phyloP scores from a whole-genome alignment of 2,113 vertebrate species.

The Cheirogaleus medius region DNA sequence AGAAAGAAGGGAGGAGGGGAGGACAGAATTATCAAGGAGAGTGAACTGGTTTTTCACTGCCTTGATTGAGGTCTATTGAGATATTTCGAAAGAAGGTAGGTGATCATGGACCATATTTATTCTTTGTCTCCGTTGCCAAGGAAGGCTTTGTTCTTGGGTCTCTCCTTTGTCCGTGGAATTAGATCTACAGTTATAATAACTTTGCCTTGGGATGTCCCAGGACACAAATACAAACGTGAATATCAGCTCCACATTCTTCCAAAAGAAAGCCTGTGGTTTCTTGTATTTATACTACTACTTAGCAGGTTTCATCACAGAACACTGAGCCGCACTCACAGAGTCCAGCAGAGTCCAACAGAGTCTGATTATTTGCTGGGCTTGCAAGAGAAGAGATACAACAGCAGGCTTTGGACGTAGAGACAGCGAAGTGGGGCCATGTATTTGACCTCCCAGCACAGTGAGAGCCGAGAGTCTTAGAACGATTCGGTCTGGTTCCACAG shows the following conservation, averaged over 20 bases:
- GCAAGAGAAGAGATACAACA: background rate
- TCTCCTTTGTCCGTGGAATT: background rate
- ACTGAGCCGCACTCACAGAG: background rate
- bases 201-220: background rate
- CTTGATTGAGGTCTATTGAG: background rate
- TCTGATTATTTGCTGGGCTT: background rate
- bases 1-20: background rate
- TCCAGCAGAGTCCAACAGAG: background rate
- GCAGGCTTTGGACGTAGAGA: background rate
- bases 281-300: background rate
- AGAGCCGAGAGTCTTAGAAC: background rate
- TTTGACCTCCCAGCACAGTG: background rate
- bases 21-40: background rate
- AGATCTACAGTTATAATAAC: background rate
- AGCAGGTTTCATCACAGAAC: background rate
- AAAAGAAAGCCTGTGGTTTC: background rate
- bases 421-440: background rate
- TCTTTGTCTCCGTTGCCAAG: background rate
- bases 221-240: background rate
- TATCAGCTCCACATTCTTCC: background rate
- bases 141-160: background rate
- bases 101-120: background rate
- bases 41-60: background rate
- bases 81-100: background rate
- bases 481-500: background rate